Percentiles rank a stretch among this genome's conserved stretches.
Evolutionary conservation across 2,888 invertebrate species (phyloP).

Genomic region (Cordylochernes scorpioides): DNA sequence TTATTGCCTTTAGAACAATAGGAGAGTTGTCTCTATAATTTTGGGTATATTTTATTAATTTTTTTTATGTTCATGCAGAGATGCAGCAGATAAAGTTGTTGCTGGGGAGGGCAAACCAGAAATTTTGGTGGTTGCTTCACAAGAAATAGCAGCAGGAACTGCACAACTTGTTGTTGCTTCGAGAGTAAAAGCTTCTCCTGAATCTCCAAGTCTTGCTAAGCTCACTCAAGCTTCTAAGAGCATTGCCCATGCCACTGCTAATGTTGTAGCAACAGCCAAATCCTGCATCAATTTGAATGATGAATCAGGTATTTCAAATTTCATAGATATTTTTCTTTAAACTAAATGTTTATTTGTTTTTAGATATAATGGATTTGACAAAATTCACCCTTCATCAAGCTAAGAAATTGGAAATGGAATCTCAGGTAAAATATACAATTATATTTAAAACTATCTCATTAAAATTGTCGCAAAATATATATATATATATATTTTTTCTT

Average conservation of each 20-base stretch:
- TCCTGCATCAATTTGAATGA: constrained; percentile 58
- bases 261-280: constrained; percentile 77
- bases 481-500: too few relatives aligned
- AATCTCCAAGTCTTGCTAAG: constrained; percentile 45
- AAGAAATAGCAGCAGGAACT: constrained; percentile 81
- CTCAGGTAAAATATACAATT: too few relatives aligned
- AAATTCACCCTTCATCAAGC: constrained; percentile 73
- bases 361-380: constrained; percentile 42
- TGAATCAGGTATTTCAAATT: constrained; percentile 41
- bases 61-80: too few relatives aligned
- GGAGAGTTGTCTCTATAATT: too few relatives aligned
- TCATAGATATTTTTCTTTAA: constrained; percentile 2
- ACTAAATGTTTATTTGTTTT: background rate
- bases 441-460: too few relatives aligned
- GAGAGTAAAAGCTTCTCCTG: constrained; percentile 59
- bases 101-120: constrained; percentile 58
- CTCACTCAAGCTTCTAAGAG: constrained; percentile 58
- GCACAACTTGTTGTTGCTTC: constrained; percentile 80
- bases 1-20: too few relatives aligned
- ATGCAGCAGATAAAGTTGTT: constrained; percentile 74
- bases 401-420: constrained; percentile 87
- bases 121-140: constrained; percentile 79
- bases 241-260: constrained; percentile 70
- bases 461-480: too few relatives aligned
- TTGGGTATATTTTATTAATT: too few relatives aligned